These are phyloP conservation scores for Tadarida brasiliensis DNA, from an alignment of 2,797 vertebrate species.

Conservation along the genomic window DNA sequence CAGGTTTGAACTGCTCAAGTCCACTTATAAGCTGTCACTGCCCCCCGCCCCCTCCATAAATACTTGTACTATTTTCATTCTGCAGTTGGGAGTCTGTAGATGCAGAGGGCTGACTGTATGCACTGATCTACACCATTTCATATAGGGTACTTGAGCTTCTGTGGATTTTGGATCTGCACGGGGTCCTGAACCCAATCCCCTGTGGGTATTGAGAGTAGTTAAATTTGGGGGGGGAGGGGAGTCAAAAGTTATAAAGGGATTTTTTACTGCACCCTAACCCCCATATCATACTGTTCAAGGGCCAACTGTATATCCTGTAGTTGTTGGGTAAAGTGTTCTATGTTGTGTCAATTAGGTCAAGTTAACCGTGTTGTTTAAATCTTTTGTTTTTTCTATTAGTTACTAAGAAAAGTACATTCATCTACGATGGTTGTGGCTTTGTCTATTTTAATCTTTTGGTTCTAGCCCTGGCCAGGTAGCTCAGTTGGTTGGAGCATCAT, in stretches of 20 bases:
- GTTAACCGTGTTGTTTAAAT: neutral
- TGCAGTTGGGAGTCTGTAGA: neutral
- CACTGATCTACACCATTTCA: neutral
- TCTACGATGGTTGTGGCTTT: neutral
- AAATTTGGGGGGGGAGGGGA: neutral
- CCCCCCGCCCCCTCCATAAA: neutral
- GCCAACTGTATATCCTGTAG: neutral
- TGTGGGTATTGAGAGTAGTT: neutral
- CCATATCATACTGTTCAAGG: neutral
- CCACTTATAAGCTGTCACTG: neutral
- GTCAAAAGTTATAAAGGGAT: neutral
- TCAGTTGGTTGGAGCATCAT: too few relatives aligned
- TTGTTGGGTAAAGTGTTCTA: neutral
- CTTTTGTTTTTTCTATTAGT: neutral
- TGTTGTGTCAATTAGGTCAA: neutral
- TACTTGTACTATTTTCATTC: neutral
- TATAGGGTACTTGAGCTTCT: neutral
- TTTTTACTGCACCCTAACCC: neutral
- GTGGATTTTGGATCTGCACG: neutral
- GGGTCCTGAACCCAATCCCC: neutral
- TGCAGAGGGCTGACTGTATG: neutral
- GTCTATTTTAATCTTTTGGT: constrained; percentile 20
- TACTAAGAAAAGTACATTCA: neutral
- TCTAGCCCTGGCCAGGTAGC: too few relatives aligned
- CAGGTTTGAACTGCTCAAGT: neutral